Percentiles rank a stretch among this genome's conserved stretches.
These are phyloP conservation scores for Beaufortia kweichowensis DNA, from an alignment of 2,113 vertebrate species.

Conservation along the genomic window DNA sequence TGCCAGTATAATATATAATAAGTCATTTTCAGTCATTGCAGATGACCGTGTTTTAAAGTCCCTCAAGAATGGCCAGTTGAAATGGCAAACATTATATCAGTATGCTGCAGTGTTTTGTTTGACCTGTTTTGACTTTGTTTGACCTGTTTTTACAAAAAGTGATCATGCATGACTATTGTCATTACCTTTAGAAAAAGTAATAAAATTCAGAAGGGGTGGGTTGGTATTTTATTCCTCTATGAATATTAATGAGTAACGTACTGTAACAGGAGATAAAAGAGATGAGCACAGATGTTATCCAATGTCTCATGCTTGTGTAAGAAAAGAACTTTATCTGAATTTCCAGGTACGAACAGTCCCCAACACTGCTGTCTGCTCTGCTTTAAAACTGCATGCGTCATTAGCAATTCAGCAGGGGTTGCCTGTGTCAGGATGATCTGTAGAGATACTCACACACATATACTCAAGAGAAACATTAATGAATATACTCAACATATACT, in stretches of 20 bases:
- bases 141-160: conserved; percentile 13
- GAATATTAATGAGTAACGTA: conserved; percentile 48
- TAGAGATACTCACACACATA: conserved; percentile 20
- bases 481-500: conserved; percentile 8
- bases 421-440: conserved; percentile 36
- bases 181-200: conserved; percentile 9
- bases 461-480: conserved; percentile 17
- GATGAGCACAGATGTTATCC: conserved; percentile 7
- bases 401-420: conserved; percentile 37
- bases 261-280: conserved; percentile 27
- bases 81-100: background rate
- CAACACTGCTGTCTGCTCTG: conserved; percentile 21
- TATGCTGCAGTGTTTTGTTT: background rate
- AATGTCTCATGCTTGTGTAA: background rate
- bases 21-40: no score
- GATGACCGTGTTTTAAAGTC: background rate
- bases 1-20: no score
- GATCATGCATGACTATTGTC: conserved; percentile 21
- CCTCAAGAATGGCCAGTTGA: background rate
- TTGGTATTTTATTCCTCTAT: conserved; percentile 38
- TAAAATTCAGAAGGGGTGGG: conserved; percentile 6
- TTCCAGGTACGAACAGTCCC: conserved; percentile 1
- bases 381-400: conserved; percentile 13
- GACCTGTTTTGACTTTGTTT: conserved; percentile 18
- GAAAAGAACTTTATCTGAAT: conserved; percentile 37